phyloP scores from a whole-genome alignment of 2,113 vertebrate species.

The Brachionichthys hirsutus region DNA sequence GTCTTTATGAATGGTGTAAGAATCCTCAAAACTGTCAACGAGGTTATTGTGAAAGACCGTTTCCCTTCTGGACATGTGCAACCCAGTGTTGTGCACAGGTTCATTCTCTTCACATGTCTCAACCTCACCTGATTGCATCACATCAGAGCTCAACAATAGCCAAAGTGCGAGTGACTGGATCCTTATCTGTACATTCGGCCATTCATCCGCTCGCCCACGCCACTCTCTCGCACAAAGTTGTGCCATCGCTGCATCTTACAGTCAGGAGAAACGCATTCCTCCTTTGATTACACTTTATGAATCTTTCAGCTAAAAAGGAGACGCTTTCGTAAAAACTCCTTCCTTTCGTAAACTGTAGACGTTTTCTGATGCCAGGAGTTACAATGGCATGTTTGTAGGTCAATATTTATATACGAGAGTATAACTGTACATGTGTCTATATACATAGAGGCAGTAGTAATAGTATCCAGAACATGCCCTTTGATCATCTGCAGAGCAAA shows the following conservation, averaged over 20 bases:
- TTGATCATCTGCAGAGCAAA: constrained; percentile 3
- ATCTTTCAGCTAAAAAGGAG: neutral
- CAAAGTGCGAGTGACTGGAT: constrained; percentile 1
- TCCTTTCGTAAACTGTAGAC: neutral
- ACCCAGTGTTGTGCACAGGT: neutral
- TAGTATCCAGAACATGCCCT: constrained; percentile 1
- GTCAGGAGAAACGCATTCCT: neutral
- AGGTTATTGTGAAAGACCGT: too few relatives aligned
- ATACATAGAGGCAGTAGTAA: neutral
- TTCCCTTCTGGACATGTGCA: neutral
- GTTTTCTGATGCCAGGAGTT: too few relatives aligned
- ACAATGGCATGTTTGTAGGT: too few relatives aligned
- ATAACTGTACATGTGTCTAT: neutral
- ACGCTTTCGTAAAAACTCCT: too few relatives aligned
- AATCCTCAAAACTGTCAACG: neutral
- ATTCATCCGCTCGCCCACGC: constrained; percentile 2
- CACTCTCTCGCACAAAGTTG: neutral
- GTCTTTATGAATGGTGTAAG: neutral
- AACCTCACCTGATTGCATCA: constrained; percentile 13
- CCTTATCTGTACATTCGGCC: neutral
- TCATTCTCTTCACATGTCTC: neutral
- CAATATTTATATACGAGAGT: too few relatives aligned
- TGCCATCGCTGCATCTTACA: neutral
- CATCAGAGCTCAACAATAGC: constrained; percentile 1
- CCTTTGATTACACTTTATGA: neutral